phyloP scores from a whole-genome alignment of 1,140 invertebrate genomes.

The Potamilus streckersoni region DNA sequence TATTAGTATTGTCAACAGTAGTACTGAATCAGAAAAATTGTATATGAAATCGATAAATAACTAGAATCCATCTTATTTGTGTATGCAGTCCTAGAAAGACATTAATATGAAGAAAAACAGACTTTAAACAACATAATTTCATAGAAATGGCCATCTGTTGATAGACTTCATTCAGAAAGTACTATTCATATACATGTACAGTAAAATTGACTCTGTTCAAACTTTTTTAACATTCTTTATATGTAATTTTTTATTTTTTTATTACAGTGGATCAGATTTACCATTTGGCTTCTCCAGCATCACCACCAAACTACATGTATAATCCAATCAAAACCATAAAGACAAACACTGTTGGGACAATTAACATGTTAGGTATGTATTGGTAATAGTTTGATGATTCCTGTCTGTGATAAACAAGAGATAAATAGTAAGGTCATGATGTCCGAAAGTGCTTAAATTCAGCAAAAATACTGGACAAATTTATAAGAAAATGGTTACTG shows the following conservation, averaged over 20 bases:
- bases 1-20: no score
- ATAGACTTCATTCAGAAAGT: no score
- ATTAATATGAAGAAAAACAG: neutral
- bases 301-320: constrained; percentile 99
- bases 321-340: constrained; percentile 99
- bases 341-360: constrained; percentile 99
- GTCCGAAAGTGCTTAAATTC: no score
- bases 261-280: constrained; percentile 95
- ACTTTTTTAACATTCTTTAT: neutral
- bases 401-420: no score
- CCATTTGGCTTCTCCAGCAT: constrained; percentile 98
- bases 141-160: neutral
- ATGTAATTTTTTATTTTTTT: constrained; percentile 18
- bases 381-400: neutral
- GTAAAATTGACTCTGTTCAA: neutral
- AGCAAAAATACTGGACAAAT: no score
- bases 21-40: no score
- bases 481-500: no score
- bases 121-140: neutral
- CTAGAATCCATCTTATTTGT: no score
- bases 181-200: neutral
- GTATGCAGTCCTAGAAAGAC: no score
- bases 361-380: constrained; percentile 93
- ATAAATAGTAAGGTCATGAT: no score
- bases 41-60: no score